These are phyloP conservation scores for Dryobota labecula DNA, from an alignment of 2,888 invertebrate species.

Conservation along the genomic window DNA sequence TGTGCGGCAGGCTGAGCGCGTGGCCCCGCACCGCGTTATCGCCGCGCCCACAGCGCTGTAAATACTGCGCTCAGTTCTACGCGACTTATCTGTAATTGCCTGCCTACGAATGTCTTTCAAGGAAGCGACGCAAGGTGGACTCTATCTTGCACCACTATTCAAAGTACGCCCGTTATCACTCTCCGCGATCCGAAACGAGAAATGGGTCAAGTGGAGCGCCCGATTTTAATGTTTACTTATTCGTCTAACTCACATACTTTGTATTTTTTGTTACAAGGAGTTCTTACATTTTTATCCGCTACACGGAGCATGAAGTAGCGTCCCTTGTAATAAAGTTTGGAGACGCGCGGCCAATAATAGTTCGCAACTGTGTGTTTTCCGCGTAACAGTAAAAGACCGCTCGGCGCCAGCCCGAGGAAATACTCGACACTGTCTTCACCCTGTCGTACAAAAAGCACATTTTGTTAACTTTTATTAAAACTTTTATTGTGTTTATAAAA, in stretches of 20 bases:
- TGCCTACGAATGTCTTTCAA: conserved; percentile 89
- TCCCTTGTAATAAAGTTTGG: conserved; percentile 98
- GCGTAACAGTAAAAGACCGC: conserved; percentile 97
- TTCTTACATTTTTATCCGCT: conserved; percentile 98
- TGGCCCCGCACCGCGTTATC: conserved; percentile 70
- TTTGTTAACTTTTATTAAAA: conserved; percentile 28
- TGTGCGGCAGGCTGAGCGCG: conserved; percentile 7
- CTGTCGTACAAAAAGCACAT: conserved; percentile 86
- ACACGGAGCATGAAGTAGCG: conserved; percentile 99
- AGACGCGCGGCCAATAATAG: conserved; percentile 99
- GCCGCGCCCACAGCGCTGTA: conserved; percentile 84
- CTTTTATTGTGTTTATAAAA: background rate
- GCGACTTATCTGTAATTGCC: conserved; percentile 90
- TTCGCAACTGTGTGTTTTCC: conserved; percentile 99
- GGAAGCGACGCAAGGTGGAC: conserved; percentile 84
- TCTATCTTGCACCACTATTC: conserved; percentile 87
- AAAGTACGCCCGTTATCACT: conserved; percentile 79
- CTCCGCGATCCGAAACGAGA: conserved; percentile 78
- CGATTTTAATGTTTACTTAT: conserved; percentile 79
- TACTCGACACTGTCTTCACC: conserved; percentile 99
- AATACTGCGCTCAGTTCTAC: conserved; percentile 86
- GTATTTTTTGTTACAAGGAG: conserved; percentile 52
- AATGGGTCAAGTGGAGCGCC: conserved; percentile 82
- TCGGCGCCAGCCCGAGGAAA: conserved; percentile 98
- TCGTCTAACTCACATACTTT: conserved; percentile 61